Evolutionary conservation across 2,113 vertebrate genomes (phyloP).

Genomic region (Willisornis vidua): DNA sequence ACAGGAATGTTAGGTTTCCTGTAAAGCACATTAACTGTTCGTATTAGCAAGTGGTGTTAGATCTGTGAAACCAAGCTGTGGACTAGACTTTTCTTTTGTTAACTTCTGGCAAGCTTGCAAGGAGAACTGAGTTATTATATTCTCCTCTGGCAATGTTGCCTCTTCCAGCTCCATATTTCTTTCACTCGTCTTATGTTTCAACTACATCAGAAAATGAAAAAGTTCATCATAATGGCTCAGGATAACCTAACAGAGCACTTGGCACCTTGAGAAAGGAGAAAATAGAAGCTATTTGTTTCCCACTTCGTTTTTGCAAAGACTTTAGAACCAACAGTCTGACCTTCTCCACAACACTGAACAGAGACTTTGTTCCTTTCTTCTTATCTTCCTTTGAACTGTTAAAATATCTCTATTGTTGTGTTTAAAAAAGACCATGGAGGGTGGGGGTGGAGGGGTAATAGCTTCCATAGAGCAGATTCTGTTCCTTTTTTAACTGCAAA

Average conservation of each 20-base stretch:
- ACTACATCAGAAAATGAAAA: not conserved
- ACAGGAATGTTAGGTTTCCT: not conserved
- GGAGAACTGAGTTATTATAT: not conserved
- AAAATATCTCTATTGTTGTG: not conserved
- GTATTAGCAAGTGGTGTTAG: not conserved
- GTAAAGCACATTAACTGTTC: not conserved
- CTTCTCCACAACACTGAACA: not conserved
- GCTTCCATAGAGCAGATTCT: not conserved
- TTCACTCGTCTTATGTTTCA: not conserved
- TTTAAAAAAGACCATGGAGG: not conserved
- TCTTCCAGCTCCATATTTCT: constrained; percentile 35
- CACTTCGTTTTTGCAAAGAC: not conserved
- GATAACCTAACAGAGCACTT: not conserved
- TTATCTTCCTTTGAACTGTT: not conserved
- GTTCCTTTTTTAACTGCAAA: not conserved
- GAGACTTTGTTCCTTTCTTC: not conserved
- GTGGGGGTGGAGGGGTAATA: not conserved
- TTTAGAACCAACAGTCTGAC: not conserved
- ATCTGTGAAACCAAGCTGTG: not conserved
- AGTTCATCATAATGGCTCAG: not conserved
- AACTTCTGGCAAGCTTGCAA: not conserved
- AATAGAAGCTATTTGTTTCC: not conserved
- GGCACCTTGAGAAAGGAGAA: not conserved
- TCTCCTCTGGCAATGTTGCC: not conserved
- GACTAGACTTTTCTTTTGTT: not conserved